A percentile compares a stretch with the other conserved stretches of the same genome.
Conservation (phyloP, 30 jellyfish, hydroid and myxozoan species). For the Cassiopea xamachana region DNA sequence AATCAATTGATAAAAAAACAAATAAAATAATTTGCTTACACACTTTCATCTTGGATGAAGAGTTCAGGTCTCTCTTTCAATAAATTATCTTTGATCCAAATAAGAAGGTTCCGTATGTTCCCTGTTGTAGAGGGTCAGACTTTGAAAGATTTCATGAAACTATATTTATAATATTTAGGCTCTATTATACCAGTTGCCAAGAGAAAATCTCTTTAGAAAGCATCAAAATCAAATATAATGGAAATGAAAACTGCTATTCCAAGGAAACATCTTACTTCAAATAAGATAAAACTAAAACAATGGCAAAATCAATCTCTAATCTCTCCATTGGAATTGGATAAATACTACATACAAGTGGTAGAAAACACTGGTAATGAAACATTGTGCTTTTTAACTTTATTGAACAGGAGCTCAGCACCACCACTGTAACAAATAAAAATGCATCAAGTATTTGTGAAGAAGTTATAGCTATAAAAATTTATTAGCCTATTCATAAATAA, state of each 20-base stretch:
- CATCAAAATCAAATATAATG: no score
- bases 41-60: slow-evolving; percentile 87
- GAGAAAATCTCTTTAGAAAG: no score
- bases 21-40: slow-evolving; percentile 49
- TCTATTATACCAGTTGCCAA: no score
- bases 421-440: slow-evolving; percentile 65
- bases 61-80: slow-evolving; percentile 95
- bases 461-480: no score
- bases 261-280: no score
- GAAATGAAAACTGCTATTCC: no score
- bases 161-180: no score
- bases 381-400: slow-evolving; percentile 83
- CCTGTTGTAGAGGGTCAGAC: slow-evolving; percentile 35
- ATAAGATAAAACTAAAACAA: neutral
- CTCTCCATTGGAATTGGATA: neutral
- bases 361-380: slow-evolving; percentile 40
- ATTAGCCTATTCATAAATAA: no score
- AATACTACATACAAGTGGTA: slow-evolving; percentile 38
- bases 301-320: neutral
- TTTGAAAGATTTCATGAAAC: no score
- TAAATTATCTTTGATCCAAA: slow-evolving; percentile 90
- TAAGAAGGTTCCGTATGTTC: slow-evolving; percentile 76
- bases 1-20: neutral
- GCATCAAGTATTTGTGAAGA: neutral
- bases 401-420: slow-evolving; percentile 97